These are phyloP conservation scores for Disparrhopalites patrizii DNA, from an alignment of 2,888 invertebrate genomes.

Conservation along the genomic window DNA sequence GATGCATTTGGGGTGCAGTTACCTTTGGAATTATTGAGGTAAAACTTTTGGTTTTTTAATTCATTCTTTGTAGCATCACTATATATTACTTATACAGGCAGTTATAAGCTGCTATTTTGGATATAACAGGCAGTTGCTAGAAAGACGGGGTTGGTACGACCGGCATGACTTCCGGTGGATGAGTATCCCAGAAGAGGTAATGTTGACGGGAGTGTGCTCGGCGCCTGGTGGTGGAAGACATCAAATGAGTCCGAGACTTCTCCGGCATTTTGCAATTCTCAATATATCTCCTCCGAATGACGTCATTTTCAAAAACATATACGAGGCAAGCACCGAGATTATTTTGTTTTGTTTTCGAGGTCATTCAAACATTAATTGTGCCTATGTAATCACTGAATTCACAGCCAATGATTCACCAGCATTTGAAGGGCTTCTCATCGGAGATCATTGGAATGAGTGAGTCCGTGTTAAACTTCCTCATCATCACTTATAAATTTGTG, in stretches of 20 bases:
- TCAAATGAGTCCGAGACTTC: slow-evolving; percentile 74
- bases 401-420: slow-evolving; percentile 68
- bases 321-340: slow-evolving; percentile 56
- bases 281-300: slow-evolving; percentile 76
- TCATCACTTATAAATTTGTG: slow-evolving; percentile 77
- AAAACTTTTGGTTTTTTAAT: slow-evolving; percentile 32
- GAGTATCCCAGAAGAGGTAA: slow-evolving; percentile 73
- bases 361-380: not conserved
- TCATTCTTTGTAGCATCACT: no score
- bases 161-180: slow-evolving; percentile 86
- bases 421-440: slow-evolving; percentile 70
- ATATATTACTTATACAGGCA: no score
- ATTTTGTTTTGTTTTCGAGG: no score
- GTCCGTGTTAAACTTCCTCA: slow-evolving; percentile 73
- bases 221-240: slow-evolving; percentile 89
- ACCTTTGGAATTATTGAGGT: slow-evolving; percentile 81
- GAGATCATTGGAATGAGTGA: slow-evolving; percentile 65
- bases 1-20: slow-evolving; percentile 88
- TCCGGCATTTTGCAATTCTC: slow-evolving; percentile 83
- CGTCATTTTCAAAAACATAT: slow-evolving; percentile 71
- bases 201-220: slow-evolving; percentile 78
- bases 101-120: no score
- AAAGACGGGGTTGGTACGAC: slow-evolving; percentile 79
- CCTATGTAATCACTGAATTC: no score
- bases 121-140: slow-evolving; percentile 62